These are phyloP conservation scores for Peromyscus polionotus DNA, from an alignment of 2,113 vertebrate species.

Conservation along the genomic window DNA sequence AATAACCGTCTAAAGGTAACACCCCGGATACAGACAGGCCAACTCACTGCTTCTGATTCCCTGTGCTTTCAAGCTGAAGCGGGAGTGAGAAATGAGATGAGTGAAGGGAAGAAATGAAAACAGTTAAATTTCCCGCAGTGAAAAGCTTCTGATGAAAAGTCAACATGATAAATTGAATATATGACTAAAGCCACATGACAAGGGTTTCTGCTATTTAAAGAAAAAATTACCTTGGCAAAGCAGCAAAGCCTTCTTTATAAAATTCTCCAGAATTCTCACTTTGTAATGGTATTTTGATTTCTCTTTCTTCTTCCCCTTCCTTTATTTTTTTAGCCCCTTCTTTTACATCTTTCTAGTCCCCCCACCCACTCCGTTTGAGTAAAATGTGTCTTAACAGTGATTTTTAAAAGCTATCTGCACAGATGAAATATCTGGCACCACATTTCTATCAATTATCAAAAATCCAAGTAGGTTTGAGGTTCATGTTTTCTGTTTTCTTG, in stretches of 20 bases:
- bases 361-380: not conserved
- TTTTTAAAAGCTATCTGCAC: not conserved
- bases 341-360: not conserved
- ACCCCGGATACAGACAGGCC: too few relatives aligned
- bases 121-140: not conserved
- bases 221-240: not conserved
- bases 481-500: not conserved
- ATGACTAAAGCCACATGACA: not conserved
- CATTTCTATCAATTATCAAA: not conserved
- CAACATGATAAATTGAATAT: not conserved
- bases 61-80: not conserved
- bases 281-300: not conserved
- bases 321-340: not conserved
- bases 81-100: not conserved
- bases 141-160: slow-evolving; percentile 42
- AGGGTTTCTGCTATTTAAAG: not conserved
- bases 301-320: not conserved
- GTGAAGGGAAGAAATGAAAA: not conserved
- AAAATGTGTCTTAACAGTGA: not conserved
- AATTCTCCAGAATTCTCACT: not conserved
- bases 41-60: too few relatives aligned
- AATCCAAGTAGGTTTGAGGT: not conserved
- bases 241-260: not conserved
- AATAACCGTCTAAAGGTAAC: not conserved
- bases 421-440: not conserved